Conservation (phyloP, 1,140 invertebrate genomes). For the Diorhabda carinulata region DNA sequence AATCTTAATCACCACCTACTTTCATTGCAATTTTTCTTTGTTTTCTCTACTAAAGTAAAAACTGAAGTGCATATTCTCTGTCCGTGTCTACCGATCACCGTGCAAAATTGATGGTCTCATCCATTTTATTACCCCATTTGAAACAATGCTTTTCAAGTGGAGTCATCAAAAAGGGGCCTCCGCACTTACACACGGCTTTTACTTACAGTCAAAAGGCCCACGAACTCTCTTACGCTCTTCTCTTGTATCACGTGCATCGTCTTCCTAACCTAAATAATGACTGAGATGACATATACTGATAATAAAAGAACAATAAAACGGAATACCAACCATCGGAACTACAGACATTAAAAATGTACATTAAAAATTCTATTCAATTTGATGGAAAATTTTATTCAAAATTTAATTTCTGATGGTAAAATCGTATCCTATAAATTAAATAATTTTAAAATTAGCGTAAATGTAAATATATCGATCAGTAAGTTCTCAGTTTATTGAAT, state of each 20-base stretch:
- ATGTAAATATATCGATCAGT: no score
- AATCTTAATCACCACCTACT: not conserved
- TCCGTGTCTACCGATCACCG: conserved; percentile 1
- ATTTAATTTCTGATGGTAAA: no score
- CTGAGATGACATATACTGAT: not conserved
- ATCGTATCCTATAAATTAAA: no score
- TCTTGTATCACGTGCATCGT: not conserved
- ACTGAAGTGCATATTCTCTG: not conserved
- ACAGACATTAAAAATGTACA: no score
- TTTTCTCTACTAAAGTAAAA: not conserved
- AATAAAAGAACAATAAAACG: not conserved
- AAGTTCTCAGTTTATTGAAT: no score
- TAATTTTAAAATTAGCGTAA: no score
- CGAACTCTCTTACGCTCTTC: not conserved
- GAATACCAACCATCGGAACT: no score
- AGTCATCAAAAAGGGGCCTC: conserved; percentile 24
- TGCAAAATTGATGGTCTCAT: conserved; percentile 2
- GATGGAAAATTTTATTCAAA: no score
- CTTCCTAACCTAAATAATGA: not conserved
- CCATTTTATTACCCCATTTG: conserved; percentile 30
- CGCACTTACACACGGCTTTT: conserved; percentile 4
- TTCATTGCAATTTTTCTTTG: not conserved
- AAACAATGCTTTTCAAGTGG: conserved; percentile 28
- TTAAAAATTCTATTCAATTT: no score
- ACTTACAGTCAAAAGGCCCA: conserved; percentile 10